Percentiles rank a stretch among this genome's conserved stretches.
These are phyloP conservation scores for Falco biarmicus DNA, from an alignment of 2,797 vertebrate species.

Conservation along the genomic window DNA sequence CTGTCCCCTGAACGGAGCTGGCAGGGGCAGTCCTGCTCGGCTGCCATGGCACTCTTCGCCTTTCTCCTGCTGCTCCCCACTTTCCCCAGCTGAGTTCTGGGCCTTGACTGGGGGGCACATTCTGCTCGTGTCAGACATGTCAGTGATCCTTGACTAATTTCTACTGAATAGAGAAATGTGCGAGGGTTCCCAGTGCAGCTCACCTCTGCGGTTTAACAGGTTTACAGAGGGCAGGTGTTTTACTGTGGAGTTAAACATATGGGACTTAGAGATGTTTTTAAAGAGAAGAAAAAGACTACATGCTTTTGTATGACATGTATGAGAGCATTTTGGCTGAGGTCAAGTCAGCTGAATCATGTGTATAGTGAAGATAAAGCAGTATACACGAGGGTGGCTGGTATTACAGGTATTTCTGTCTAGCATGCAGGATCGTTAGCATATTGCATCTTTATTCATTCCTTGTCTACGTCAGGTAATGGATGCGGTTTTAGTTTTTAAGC, in stretches of 20 bases:
- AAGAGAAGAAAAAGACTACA: not conserved
- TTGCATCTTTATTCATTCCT: not conserved
- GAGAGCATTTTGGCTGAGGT: not conserved
- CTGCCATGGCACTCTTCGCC: not conserved
- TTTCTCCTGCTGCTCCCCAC: not conserved
- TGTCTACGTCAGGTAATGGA: not conserved
- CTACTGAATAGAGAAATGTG: not conserved
- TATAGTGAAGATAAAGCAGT: not conserved
- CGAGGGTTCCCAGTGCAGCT: not conserved
- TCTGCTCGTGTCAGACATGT: not conserved
- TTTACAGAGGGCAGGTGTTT: not conserved
- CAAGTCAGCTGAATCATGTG: not conserved
- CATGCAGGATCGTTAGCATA: not conserved
- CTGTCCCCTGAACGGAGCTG: accelerated
- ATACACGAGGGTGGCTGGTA: not conserved
- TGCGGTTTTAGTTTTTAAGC: not conserved
- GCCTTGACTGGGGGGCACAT: not conserved
- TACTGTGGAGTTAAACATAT: not conserved
- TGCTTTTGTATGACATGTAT: not conserved
- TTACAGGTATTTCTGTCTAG: not conserved
- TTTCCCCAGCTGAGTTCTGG: not conserved
- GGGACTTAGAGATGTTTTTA: not conserved
- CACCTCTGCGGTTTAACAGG: not conserved
- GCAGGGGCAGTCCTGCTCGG: not conserved
- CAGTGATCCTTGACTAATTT: not conserved